Evolutionary conservation across 1,140 invertebrate species (phyloP).

Genomic region (Drosophila albomicans): DNA sequence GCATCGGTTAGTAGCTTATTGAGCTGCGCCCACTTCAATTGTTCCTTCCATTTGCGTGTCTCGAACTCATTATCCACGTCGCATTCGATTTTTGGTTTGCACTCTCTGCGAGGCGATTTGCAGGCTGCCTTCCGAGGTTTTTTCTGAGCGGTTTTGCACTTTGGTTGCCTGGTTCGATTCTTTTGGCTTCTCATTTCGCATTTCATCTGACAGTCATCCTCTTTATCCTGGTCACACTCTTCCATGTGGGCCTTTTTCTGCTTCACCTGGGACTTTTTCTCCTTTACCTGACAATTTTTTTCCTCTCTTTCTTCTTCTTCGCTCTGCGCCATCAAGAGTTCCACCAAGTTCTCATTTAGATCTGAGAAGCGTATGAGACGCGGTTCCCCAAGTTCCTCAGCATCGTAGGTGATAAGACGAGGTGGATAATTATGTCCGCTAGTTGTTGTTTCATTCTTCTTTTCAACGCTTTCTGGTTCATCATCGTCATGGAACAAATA

Average conservation of each 20-base stretch:
- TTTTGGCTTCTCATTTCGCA: background rate
- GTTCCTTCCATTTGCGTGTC: background rate
- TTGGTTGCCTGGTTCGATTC: background rate
- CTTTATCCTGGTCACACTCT: too few species aligned
- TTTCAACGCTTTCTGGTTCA: too few species aligned
- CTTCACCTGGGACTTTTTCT: too few species aligned
- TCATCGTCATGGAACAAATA: background rate
- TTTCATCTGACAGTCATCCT: background rate
- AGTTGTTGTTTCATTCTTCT: background rate
- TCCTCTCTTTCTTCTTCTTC: too few species aligned
- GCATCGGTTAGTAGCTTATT: background rate
- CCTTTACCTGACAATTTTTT: too few species aligned
- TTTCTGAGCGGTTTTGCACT: background rate
- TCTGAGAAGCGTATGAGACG: slow-evolving; percentile 52
- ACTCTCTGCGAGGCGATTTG: background rate
- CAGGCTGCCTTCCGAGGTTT: too few species aligned
- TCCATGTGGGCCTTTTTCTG: too few species aligned
- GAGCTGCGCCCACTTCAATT: background rate
- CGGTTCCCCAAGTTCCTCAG: slow-evolving; percentile 39
- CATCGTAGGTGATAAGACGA: slow-evolving; percentile 63
- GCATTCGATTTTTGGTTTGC: background rate
- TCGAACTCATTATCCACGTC: background rate
- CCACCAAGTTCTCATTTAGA: slow-evolving; percentile 10
- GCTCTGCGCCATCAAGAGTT: background rate
- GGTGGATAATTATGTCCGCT: slow-evolving; percentile 46